Evolutionary conservation across 2,113 vertebrate genomes (phyloP).

Genomic region (Crotalus tigris): DNA sequence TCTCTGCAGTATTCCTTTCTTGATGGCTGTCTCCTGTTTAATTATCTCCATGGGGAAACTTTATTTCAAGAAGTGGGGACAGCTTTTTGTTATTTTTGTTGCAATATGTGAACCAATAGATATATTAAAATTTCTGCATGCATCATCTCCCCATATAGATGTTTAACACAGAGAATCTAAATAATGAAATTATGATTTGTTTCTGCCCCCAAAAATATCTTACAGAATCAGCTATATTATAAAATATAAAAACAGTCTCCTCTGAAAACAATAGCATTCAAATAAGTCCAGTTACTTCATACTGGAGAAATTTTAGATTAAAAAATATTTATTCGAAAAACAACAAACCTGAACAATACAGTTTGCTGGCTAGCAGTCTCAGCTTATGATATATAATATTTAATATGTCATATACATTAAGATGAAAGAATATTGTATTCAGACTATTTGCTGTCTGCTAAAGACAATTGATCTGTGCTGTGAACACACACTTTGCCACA

Average conservation of each 20-base stretch:
- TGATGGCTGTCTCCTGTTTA: constrained; percentile 31
- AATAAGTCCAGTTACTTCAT: not conserved
- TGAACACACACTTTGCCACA: not conserved
- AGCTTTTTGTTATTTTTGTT: not conserved
- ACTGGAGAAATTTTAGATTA: not conserved
- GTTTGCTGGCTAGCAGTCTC: not conserved
- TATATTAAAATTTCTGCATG: not conserved
- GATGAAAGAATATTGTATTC: not conserved
- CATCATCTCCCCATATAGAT: not conserved
- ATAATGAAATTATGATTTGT: not conserved
- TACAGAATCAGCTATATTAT: not conserved
- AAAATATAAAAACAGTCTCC: not conserved
- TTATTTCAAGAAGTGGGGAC: constrained; percentile 17
- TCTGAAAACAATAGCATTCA: not conserved
- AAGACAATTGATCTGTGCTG: not conserved
- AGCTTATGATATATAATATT: not conserved
- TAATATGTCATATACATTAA: not conserved
- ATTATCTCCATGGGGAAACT: constrained; percentile 25
- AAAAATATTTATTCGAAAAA: not conserved
- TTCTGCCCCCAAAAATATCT: not conserved
- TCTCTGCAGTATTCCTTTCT: constrained; percentile 28
- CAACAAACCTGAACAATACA: not conserved
- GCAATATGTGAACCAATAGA: not conserved
- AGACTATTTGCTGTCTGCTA: not conserved
- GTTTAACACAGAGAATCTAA: not conserved